These are phyloP conservation scores for Helobdella robusta DNA, from an alignment of 2,888 invertebrate species.

Conservation along the genomic window DNA sequence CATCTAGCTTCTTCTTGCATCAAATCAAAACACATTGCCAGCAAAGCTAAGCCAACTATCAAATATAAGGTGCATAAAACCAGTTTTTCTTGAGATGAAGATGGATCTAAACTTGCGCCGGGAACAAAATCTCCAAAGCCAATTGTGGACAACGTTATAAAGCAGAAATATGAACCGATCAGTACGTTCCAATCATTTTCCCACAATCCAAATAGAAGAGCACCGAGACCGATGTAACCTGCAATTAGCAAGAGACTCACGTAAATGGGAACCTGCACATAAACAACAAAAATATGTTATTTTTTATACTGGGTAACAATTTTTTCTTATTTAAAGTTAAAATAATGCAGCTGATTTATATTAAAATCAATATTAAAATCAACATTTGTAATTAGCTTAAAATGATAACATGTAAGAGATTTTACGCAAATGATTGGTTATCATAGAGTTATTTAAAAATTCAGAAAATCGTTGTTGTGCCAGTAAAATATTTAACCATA, in stretches of 20 bases:
- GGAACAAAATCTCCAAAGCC: constrained; percentile 51
- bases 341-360: too few species aligned
- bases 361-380: too few species aligned
- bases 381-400: too few species aligned
- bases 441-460: too few species aligned
- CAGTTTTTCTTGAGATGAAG: constrained; percentile 42
- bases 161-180: constrained; percentile 60
- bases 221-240: constrained; percentile 61
- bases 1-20: constrained; percentile 49
- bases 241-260: constrained; percentile 81
- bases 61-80: constrained; percentile 46
- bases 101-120: constrained; percentile 41
- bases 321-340: too few species aligned
- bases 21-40: constrained; percentile 51
- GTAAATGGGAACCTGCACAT: constrained; percentile 66
- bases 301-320: too few species aligned
- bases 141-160: constrained; percentile 50
- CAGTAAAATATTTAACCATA: too few species aligned
- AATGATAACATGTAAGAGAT: too few species aligned
- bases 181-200: constrained; percentile 85
- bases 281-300: too few species aligned
- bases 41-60: constrained; percentile 48
- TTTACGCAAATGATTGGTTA: too few species aligned
- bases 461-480: too few species aligned
- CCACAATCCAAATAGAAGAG: constrained; percentile 80